Percentiles rank a stretch among this genome's conserved stretches.
These are phyloP conservation scores for Dufourea novaeangliae DNA, from an alignment of 1,140 invertebrate genomes.

Conservation along the genomic window DNA sequence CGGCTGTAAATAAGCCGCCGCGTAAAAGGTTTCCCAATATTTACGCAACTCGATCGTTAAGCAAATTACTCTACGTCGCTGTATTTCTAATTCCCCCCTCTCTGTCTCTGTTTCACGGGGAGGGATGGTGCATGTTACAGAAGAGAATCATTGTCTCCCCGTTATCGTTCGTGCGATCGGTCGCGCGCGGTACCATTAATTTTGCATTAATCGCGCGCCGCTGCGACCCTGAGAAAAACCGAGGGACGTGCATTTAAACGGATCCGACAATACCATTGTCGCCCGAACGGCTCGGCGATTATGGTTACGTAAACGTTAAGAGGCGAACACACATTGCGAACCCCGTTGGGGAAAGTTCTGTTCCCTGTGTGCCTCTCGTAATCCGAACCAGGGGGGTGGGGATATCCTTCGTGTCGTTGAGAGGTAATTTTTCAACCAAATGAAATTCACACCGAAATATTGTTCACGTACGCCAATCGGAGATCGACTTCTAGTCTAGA, in stretches of 20 bases:
- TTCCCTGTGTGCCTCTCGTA: not conserved
- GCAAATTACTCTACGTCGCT: not conserved
- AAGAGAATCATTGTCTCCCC: slow-evolving; percentile 7
- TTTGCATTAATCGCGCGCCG: slow-evolving; percentile 20
- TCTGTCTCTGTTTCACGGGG: not conserved
- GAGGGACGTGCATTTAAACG: slow-evolving; percentile 5
- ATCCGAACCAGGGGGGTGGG: not conserved
- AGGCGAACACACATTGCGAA: slow-evolving; percentile 9
- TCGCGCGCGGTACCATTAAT: slow-evolving; percentile 19
- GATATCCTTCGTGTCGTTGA: too few relatives aligned
- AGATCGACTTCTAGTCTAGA: too few relatives aligned
- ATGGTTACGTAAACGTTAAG: slow-evolving; percentile 26
- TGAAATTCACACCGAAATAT: too few relatives aligned
- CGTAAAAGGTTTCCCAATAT: slow-evolving; percentile 11
- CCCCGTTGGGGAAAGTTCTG: not conserved
- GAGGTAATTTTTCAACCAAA: too few relatives aligned
- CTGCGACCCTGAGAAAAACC: slow-evolving; percentile 13
- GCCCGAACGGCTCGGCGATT: slow-evolving; percentile 25
- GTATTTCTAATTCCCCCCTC: not conserved
- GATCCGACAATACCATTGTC: slow-evolving; percentile 8
- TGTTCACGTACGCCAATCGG: too few relatives aligned
- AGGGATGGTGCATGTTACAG: not conserved
- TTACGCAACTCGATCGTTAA: slow-evolving; percentile 19
- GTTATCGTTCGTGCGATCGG: slow-evolving; percentile 7
- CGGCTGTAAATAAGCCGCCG: slow-evolving; percentile 25